Evolutionary conservation across 2,888 invertebrate genomes (phyloP), one percentile per base, ranked within the genome.

Genomic region (Heteromurus nitidus): DNA sequence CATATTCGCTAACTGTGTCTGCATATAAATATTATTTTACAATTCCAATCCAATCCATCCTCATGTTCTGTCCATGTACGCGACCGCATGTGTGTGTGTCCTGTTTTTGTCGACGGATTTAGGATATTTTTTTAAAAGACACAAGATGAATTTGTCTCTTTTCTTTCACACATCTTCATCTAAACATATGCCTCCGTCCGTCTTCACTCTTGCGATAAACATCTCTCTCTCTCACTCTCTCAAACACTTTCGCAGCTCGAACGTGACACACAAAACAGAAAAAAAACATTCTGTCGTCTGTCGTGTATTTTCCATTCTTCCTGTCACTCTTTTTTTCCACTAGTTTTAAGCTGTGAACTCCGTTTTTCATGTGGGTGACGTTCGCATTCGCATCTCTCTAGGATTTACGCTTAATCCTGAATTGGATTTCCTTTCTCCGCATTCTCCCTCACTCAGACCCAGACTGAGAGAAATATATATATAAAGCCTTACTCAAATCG

Each of bases 361-460:
- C n/a, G n/a, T 50, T n/a, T 50, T 50, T 50, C 18, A 3, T 44
- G 58, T 47, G 44, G 69, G 64, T 60, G 50, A 58, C 77, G 67
- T 30, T 70, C 50, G n/a, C n/a, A n/a, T 58, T 60, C 69, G 68
- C 53, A 30, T 73, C 60, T 68, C 55, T 69, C 62, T 55, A 70
- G 77, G 77, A 69, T 77, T 77, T 75, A 36, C 69, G 64, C 79
- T 72, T 79, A 72, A 79, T 79, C 79, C 79, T 65, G 79, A 79
- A 79, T 79, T 79, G 79, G 79, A 79, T 79, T 79, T 79, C 72
- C 79, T 79, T 79, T n/a, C n/a, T n/a, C n/a, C 72, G 58, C 55
- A 72, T 79, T 55, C 26, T 55, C 30, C 13, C 69, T 44, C n/a
- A 69, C 16, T 50, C 36, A 9, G 36, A 13, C 36, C 36, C 5